These are phyloP conservation scores for Asteroscopus sphinx DNA, from an alignment of 2,888 invertebrate species.

Conservation along the genomic window DNA sequence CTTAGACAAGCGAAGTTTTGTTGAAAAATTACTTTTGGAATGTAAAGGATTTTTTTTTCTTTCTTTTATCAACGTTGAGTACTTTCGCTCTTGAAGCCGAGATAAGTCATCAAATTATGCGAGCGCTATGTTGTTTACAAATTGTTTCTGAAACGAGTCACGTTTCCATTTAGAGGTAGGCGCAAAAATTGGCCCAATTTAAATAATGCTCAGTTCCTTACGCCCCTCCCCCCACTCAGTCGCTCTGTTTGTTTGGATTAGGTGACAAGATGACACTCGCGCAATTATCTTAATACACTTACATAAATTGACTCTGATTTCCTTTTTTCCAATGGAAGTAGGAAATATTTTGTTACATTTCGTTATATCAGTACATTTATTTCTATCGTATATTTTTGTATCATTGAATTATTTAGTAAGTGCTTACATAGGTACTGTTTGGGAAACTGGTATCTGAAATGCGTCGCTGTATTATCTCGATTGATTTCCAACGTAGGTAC, in stretches of 20 bases:
- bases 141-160: slow-evolving; percentile 78
- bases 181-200: slow-evolving; percentile 74
- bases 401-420: background rate
- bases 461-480: slow-evolving; percentile 5
- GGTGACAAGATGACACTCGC: slow-evolving; percentile 47
- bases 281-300: slow-evolving; percentile 47
- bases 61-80: slow-evolving; percentile 69
- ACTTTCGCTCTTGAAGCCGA: slow-evolving; percentile 68
- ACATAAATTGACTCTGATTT: slow-evolving; percentile 39
- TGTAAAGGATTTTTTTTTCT: slow-evolving; percentile 60
- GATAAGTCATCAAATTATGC: slow-evolving; percentile 81
- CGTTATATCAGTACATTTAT: no score
- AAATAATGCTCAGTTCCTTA: slow-evolving; percentile 66
- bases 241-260: slow-evolving; percentile 56
- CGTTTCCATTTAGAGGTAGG: slow-evolving; percentile 70
- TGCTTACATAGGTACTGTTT: background rate
- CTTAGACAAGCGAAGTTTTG: slow-evolving; percentile 44
- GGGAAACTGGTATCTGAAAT: background rate
- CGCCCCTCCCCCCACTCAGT: slow-evolving; percentile 17
- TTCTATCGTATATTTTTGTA: no score
- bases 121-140: slow-evolving; percentile 76
- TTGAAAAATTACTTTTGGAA: slow-evolving; percentile 58
- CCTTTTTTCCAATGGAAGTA: slow-evolving; percentile 15
- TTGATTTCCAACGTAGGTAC: slow-evolving; percentile 19
- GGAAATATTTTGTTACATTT: slow-evolving; percentile 2